A percentile compares a stretch with the other conserved stretches of the same genome.
Conservation (phyloP, 1,140 invertebrate species). For the Bicyclus anynana region DNA sequence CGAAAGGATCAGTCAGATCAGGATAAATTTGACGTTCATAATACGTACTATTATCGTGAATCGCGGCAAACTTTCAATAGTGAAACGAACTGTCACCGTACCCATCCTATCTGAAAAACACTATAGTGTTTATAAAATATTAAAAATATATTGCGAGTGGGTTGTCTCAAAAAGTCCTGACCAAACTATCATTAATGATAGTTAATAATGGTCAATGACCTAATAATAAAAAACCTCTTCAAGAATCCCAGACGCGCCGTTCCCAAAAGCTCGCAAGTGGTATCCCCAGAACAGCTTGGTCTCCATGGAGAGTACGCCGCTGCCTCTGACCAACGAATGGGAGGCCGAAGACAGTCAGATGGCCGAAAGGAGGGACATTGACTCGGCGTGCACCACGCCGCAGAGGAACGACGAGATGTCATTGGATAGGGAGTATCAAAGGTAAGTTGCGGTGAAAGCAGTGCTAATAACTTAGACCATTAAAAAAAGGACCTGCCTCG, state of each 20-base stretch:
- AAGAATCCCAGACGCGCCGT: conserved; percentile 42
- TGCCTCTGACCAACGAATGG: conserved; percentile 43
- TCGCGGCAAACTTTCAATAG: no score
- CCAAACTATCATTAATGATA: neutral
- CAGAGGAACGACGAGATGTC: conserved; percentile 39
- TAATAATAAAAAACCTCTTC: no score
- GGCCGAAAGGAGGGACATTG: neutral
- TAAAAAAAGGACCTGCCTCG: no score
- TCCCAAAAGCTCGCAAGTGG: conserved; percentile 38
- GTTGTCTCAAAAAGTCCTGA: neutral
- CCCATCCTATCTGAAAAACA: no score
- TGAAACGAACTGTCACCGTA: no score
- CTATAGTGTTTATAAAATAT: no score
- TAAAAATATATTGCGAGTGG: no score
- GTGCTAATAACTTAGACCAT: no score
- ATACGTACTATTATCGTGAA: no score
- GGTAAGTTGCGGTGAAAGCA: conserved; percentile 22
- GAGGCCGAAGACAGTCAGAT: conserved; percentile 50
- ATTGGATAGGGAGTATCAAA: conserved; percentile 60
- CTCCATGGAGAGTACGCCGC: conserved; percentile 21
- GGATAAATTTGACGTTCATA: no score
- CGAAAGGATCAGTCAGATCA: no score
- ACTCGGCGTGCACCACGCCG: conserved; percentile 23
- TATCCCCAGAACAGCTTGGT: conserved; percentile 36
- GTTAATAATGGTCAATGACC: neutral